phyloP scores from a whole-genome alignment of 2,113 vertebrate species.

The Neogale vison region DNA sequence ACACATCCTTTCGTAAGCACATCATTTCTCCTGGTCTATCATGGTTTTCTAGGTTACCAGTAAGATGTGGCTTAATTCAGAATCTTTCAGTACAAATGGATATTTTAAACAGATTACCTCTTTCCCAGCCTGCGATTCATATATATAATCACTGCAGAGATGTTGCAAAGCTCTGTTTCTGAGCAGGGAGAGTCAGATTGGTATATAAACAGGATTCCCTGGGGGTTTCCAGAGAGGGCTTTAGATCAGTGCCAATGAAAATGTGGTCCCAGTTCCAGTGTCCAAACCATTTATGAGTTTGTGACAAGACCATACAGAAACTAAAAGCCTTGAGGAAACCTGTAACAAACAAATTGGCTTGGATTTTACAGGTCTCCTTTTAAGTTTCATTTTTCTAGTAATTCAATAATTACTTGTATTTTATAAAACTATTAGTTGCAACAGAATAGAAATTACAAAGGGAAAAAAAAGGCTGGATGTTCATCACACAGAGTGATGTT shows the following conservation, averaged over 20 bases:
- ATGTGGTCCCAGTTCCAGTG: background rate
- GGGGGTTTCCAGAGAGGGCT: background rate
- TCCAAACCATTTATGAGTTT: background rate
- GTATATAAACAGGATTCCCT: background rate
- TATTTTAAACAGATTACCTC: background rate
- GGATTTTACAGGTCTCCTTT: background rate
- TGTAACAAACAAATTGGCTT: background rate
- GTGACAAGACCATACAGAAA: background rate
- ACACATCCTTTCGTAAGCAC: background rate
- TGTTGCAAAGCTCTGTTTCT: background rate
- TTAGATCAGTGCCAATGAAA: background rate
- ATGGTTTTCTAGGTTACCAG: background rate
- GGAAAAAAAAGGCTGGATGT: background rate
- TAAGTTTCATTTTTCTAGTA: background rate
- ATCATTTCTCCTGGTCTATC: background rate
- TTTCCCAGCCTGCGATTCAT: background rate
- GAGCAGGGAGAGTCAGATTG: background rate
- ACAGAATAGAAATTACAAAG: background rate
- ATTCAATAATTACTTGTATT: conserved; percentile 12
- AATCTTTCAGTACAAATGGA: background rate
- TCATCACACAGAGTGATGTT: background rate
- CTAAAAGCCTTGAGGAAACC: background rate
- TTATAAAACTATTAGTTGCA: background rate
- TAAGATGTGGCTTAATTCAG: background rate
- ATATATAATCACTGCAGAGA: background rate